Percentiles rank a stretch among this genome's conserved stretches.
phyloP scores from a whole-genome alignment of 2,888 invertebrate species.

The Zhuqinia jingwanae region DNA sequence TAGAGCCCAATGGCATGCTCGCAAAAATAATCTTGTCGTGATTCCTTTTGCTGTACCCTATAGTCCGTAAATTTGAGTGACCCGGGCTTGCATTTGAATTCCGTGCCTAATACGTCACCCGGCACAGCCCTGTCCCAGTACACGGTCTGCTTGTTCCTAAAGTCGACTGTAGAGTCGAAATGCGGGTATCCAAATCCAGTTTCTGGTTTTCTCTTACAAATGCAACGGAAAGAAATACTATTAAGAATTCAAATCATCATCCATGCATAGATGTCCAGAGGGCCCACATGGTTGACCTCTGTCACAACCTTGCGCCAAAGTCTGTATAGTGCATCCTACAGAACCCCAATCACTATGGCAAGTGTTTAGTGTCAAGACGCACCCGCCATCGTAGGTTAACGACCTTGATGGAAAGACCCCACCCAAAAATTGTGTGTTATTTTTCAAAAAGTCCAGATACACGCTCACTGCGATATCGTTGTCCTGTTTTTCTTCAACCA shows the following conservation, averaged over 20 bases:
- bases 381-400: too few species aligned
- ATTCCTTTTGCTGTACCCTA: background rate
- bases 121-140: constrained; percentile 42
- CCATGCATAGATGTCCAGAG: too few species aligned
- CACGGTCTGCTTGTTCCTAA: background rate
- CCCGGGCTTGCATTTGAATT: constrained; percentile 44
- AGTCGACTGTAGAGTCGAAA: constrained; percentile 6
- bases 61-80: background rate
- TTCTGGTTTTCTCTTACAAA: too few species aligned
- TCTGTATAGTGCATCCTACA: too few species aligned
- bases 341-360: too few species aligned
- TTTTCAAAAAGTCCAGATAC: constrained; percentile 21
- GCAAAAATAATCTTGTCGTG: constrained; percentile 7
- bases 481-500: constrained; percentile 41
- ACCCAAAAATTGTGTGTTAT: too few species aligned
- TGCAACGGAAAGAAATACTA: too few species aligned
- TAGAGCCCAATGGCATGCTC: constrained; percentile 38
- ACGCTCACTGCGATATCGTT: constrained; percentile 52
- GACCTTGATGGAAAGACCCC: too few species aligned
- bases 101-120: background rate
- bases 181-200: background rate
- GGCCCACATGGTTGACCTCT: too few species aligned
- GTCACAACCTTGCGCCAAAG: too few species aligned
- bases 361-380: too few species aligned
- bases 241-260: too few species aligned